Evolutionary conservation across 2,113 vertebrate genomes (phyloP).

Genomic region (Phylloscopus trochilus): DNA sequence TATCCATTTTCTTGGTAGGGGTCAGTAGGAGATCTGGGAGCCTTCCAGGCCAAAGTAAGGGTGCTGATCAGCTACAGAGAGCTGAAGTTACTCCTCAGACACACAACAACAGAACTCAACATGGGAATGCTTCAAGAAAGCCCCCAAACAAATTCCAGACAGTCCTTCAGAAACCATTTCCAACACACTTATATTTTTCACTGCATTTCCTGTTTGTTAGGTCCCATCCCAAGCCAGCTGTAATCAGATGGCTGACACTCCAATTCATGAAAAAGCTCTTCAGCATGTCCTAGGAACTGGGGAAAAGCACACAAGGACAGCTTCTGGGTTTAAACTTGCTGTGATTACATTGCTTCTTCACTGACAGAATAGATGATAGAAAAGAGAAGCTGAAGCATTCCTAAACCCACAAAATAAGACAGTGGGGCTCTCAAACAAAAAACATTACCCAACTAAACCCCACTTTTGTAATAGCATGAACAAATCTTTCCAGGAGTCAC

Average conservation of each 20-base stretch:
- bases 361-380: background rate
- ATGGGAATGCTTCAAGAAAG: background rate
- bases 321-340: background rate
- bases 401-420: background rate
- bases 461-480: background rate
- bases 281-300: fast-evolving
- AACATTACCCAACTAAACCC: background rate
- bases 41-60: background rate
- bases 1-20: background rate
- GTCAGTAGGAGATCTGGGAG: background rate
- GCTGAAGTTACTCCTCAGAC: background rate
- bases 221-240: background rate
- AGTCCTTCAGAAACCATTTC: background rate
- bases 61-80: background rate
- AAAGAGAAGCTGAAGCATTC: background rate
- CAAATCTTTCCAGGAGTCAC: background rate
- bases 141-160: background rate
- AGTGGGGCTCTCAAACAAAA: background rate
- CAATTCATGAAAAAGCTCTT: background rate
- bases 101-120: background rate
- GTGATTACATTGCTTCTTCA: background rate
- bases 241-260: background rate
- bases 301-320: background rate
- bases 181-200: background rate
- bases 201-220: background rate